phyloP scores from a whole-genome alignment of 2,113 vertebrate species.

The Oreocharis arfaki region DNA sequence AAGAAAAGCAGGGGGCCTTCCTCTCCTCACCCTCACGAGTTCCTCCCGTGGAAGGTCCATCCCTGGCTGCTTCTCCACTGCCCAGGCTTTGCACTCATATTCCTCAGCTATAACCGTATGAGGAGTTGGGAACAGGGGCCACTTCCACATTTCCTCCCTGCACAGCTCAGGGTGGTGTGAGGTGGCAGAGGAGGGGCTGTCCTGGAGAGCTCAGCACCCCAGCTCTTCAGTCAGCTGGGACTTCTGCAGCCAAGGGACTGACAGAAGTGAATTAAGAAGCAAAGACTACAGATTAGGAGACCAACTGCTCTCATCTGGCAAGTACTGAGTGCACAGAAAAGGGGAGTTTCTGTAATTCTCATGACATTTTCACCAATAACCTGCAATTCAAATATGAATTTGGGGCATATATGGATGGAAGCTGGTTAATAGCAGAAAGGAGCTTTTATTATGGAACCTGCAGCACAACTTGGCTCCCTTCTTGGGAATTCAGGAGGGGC shows the following conservation, averaged over 20 bases:
- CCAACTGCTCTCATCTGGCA: neutral
- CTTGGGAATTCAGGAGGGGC: neutral
- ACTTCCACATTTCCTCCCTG: neutral
- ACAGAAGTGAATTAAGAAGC: neutral
- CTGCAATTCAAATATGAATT: neutral
- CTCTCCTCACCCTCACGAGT: neutral
- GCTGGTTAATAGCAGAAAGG: conserved; percentile 13
- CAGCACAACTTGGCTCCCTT: neutral
- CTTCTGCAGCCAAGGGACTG: neutral
- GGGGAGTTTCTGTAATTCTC: neutral
- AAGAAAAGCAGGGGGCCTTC: neutral
- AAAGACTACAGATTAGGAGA: neutral
- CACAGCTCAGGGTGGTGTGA: neutral
- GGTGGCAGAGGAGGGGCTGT: neutral
- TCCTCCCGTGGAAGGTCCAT: neutral
- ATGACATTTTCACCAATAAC: neutral
- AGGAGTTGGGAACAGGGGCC: neutral
- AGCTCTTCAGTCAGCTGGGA: neutral
- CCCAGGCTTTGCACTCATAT: neutral
- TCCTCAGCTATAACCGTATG: neutral
- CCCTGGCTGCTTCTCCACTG: neutral
- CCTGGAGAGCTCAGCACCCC: neutral
- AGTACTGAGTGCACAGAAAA: neutral
- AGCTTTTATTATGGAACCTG: neutral
- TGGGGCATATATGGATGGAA: neutral